Evolutionary conservation across 2,113 vertebrate genomes (phyloP).

Genomic region (Ictidomys tridecemlineatus): DNA sequence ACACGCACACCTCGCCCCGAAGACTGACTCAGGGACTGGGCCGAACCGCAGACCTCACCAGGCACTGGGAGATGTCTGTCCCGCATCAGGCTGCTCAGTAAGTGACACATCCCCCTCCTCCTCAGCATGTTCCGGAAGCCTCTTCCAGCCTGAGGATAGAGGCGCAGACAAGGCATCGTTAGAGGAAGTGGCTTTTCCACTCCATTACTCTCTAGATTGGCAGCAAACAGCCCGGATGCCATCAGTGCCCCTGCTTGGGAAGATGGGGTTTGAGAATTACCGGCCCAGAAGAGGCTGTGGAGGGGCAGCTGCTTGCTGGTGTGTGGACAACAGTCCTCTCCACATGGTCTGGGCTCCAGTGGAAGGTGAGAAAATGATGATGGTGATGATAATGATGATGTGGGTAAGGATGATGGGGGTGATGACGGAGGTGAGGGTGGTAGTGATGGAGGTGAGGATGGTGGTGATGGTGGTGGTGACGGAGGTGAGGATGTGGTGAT

Average conservation of each 20-base stretch:
- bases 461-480: too few species aligned
- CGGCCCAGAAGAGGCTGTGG: neutral
- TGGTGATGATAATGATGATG: fast-evolving
- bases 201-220: conserved; percentile 36
- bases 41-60: neutral
- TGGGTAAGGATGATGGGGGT: fast-evolving
- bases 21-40: neutral
- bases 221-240: neutral
- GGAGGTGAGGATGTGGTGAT: fast-evolving
- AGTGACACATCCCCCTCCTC: neutral
- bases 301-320: neutral
- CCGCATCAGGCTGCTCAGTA: neutral
- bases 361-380: neutral
- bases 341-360: neutral
- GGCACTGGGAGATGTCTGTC: neutral
- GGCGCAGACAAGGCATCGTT: neutral
- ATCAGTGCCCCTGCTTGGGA: neutral
- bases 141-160: neutral
- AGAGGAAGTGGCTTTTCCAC: conserved; percentile 50
- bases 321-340: neutral
- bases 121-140: neutral
- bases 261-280: neutral
- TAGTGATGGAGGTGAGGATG: fast-evolving
- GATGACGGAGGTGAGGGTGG: fast-evolving
- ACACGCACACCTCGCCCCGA: too few species aligned